A percentile compares a stretch with the other conserved stretches of the same genome.
These are phyloP conservation scores for Todus mexicanus DNA, from an alignment of 2,797 vertebrate species.

Conservation along the genomic window DNA sequence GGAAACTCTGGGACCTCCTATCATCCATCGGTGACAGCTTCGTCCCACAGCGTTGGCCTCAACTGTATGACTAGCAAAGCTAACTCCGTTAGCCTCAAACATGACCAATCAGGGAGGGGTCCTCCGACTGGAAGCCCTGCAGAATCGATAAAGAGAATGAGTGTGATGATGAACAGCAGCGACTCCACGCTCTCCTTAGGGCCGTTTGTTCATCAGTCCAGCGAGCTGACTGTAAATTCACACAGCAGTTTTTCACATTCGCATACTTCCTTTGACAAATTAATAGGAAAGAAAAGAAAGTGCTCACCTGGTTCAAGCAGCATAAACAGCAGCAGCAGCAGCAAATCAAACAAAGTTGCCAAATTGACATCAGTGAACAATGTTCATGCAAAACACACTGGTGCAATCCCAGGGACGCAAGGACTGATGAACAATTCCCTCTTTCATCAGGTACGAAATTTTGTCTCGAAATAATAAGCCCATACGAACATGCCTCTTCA, in stretches of 20 bases:
- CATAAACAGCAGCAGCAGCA: slow-evolving; percentile 73
- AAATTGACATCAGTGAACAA: slow-evolving; percentile 93
- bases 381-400: slow-evolving; percentile 91
- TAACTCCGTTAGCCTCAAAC: slow-evolving; percentile 88
- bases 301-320: slow-evolving; percentile 83
- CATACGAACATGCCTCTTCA: not conserved
- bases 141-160: slow-evolving; percentile 98
- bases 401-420: slow-evolving; percentile 86
- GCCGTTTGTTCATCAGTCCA: slow-evolving; percentile 90
- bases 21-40: slow-evolving; percentile 81
- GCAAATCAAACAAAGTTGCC: slow-evolving; percentile 90
- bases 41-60: slow-evolving; percentile 86
- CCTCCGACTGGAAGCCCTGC: slow-evolving; percentile 87
- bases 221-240: slow-evolving; percentile 73
- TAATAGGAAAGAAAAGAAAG: slow-evolving; percentile 94
- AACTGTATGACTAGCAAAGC: slow-evolving; percentile 88
- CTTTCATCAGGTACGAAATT: slow-evolving; percentile 90
- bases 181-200: slow-evolving; percentile 97
- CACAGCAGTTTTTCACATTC: slow-evolving; percentile 84
- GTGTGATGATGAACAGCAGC: slow-evolving; percentile 96
- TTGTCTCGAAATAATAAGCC: not conserved
- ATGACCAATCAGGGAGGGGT: slow-evolving; percentile 86
- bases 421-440: slow-evolving; percentile 92
- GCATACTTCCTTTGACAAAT: slow-evolving; percentile 84
- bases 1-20: slow-evolving; percentile 88